Conservation (phyloP, 2,888 invertebrate species). For the Alloscopus bannaensis region DNA sequence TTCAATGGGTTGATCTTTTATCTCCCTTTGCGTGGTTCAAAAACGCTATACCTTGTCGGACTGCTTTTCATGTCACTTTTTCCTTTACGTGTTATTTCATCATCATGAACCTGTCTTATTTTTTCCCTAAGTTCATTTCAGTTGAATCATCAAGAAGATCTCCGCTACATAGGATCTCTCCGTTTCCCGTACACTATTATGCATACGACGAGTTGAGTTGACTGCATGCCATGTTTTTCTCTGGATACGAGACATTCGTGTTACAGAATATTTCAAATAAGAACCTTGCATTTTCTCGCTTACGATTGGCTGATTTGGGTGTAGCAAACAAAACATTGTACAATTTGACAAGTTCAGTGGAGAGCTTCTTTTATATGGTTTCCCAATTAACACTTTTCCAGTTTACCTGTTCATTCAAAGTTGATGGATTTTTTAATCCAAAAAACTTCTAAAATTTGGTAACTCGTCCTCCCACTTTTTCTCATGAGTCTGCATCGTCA, state of each 20-base stretch:
- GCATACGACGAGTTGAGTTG: slow-evolving; percentile 6
- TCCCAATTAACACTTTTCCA: too few relatives aligned
- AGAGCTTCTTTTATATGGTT: too few relatives aligned
- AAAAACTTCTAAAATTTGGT: too few relatives aligned
- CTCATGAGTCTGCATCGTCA: too few relatives aligned
- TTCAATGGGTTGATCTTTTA: background rate
- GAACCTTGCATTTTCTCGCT: background rate
- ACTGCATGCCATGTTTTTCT: slow-evolving; percentile 4
- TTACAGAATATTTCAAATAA: slow-evolving; percentile 9
- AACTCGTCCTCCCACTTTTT: too few relatives aligned
- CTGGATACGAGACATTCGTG: background rate
- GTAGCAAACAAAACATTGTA: too few relatives aligned
- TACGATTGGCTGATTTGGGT: background rate
- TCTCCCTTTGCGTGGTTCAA: slow-evolving; percentile 11
- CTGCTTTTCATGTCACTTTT: slow-evolving; percentile 52
- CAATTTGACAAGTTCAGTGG: too few relatives aligned
- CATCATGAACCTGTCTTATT: slow-evolving; percentile 48
- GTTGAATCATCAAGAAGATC: slow-evolving; percentile 44
- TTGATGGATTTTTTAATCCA: too few relatives aligned
- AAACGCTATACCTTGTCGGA: slow-evolving; percentile 38
- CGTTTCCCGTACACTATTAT: slow-evolving; percentile 25
- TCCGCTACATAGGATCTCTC: too few relatives aligned
- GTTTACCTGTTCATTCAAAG: too few relatives aligned
- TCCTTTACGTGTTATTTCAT: slow-evolving; percentile 19
- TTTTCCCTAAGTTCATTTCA: slow-evolving; percentile 44